These are phyloP conservation scores for Lysandra bellargus DNA, from an alignment of 2,888 invertebrate genomes.

Conservation along the genomic window DNA sequence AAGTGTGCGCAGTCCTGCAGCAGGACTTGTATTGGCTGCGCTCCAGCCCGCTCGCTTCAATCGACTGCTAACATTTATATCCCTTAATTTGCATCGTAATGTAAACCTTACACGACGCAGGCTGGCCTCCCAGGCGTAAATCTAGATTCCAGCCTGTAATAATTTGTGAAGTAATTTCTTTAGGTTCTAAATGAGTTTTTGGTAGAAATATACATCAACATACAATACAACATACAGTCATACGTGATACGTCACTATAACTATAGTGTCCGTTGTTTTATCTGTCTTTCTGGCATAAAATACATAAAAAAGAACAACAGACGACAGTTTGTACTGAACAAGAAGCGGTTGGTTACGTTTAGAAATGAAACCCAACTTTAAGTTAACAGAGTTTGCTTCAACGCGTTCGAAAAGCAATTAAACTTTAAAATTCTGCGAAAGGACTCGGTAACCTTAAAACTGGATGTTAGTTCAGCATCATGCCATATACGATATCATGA, in stretches of 20 bases:
- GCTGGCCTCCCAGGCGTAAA: background rate
- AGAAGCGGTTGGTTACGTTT: background rate
- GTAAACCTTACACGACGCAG: slow-evolving; percentile 7
- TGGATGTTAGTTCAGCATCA: background rate
- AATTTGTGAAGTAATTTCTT: background rate
- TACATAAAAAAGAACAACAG: background rate
- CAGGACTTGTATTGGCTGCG: slow-evolving; percentile 50
- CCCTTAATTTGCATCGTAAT: slow-evolving; percentile 34
- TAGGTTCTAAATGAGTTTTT: background rate
- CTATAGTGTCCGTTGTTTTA: too few relatives aligned
- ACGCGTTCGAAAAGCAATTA: background rate
- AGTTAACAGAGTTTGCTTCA: background rate
- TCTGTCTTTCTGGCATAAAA: too few relatives aligned
- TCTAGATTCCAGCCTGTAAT: background rate
- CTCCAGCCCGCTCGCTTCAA: slow-evolving; percentile 41
- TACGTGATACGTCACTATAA: too few relatives aligned
- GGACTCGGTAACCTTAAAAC: background rate
- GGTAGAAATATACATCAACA: background rate
- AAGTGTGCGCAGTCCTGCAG: slow-evolving; percentile 51
- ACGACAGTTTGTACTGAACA: background rate
- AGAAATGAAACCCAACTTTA: background rate
- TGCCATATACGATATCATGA: background rate
- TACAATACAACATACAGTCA: too few relatives aligned
- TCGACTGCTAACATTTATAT: slow-evolving; percentile 36
- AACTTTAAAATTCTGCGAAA: background rate